Conservation (phyloP, 2,113 vertebrate species). For the Daphoenositta chrysoptera region DNA sequence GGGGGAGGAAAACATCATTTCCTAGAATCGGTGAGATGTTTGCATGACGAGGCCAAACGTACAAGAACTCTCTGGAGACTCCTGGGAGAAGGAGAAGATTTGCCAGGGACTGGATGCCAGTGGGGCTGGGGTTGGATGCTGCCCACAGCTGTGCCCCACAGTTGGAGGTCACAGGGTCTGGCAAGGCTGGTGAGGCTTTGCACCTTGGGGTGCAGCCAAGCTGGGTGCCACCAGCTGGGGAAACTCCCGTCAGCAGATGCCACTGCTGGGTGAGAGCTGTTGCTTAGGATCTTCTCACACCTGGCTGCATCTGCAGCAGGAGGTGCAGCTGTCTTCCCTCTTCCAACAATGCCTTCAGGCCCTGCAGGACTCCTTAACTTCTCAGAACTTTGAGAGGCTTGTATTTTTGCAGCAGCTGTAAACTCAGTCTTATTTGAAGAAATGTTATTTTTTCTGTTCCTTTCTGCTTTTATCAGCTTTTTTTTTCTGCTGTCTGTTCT, state of each 20-base stretch:
- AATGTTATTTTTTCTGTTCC: not conserved
- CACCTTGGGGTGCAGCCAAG: not conserved
- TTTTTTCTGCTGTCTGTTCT: not conserved
- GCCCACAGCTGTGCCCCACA: not conserved
- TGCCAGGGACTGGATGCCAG: no score
- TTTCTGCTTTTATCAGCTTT: not conserved
- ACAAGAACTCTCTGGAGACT: not conserved
- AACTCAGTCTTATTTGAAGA: not conserved
- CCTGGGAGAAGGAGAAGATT: not conserved
- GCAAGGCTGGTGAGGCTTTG: not conserved
- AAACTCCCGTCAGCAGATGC: not conserved
- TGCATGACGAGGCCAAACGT: accelerated
- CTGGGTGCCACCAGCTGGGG: not conserved
- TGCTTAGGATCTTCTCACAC: not conserved
- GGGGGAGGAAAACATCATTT: not conserved
- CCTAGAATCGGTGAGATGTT: not conserved
- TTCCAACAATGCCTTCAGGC: not conserved
- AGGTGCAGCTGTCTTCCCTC: not conserved
- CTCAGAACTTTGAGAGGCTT: not conserved
- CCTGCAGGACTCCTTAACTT: not conserved
- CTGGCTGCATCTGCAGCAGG: not conserved
- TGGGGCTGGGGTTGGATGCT: not conserved
- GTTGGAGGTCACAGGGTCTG: not conserved
- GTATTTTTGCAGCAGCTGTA: not conserved
- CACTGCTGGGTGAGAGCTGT: not conserved